Evolutionary conservation across 1,140 invertebrate genomes (phyloP).

Genomic region (Neodiprion virginianus): DNA sequence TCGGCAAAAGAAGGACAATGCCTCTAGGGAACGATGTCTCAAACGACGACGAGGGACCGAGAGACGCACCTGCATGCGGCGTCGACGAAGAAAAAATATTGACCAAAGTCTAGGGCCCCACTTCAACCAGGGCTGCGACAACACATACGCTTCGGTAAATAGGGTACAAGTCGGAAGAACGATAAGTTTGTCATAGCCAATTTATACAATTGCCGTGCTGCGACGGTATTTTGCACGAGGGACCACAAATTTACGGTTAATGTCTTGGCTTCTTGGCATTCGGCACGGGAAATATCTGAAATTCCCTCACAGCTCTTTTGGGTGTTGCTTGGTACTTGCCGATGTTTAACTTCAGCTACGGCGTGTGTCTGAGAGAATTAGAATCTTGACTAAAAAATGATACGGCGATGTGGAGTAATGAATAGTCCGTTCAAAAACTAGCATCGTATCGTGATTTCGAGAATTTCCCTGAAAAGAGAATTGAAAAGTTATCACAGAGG

Average conservation of each 20-base stretch:
- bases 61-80: conserved; percentile 48
- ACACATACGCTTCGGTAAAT: conserved; percentile 42
- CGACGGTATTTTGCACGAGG: conserved; percentile 55
- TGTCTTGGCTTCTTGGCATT: conserved; percentile 31
- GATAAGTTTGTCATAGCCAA: conserved; percentile 63
- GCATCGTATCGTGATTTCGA: no score
- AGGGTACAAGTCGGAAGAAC: conserved; percentile 28
- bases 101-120: conserved; percentile 27
- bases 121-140: conserved; percentile 29
- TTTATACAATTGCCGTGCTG: conserved; percentile 58
- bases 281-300: conserved; percentile 5
- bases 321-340: background rate
- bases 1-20: conserved; percentile 33
- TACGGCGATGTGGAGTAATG: no score
- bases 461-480: no score
- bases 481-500: no score
- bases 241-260: conserved; percentile 58
- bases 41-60: conserved; percentile 56
- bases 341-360: no score
- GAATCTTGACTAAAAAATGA: no score
- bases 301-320: conserved; percentile 6
- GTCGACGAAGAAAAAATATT: conserved; percentile 32
- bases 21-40: conserved; percentile 60
- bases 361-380: no score
- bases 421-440: no score